These are phyloP conservation scores for Cirrhinus mrigala DNA, from an alignment of 2,797 vertebrate genomes.

Conservation along the genomic window DNA sequence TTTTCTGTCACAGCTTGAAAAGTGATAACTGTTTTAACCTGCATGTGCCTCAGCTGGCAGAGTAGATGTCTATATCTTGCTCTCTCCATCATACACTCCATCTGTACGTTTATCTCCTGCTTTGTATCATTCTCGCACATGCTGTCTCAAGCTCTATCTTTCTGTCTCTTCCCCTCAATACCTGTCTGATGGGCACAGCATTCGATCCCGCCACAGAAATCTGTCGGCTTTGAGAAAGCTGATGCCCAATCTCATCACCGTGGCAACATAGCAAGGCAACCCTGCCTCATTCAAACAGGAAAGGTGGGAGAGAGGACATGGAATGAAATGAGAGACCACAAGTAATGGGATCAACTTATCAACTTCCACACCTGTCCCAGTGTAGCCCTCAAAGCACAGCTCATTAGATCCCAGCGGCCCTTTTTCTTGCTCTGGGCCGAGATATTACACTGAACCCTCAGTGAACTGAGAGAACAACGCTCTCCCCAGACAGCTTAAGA, in stretches of 20 bases:
- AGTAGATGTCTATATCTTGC: conserved; percentile 8
- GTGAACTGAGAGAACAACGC: conserved; percentile 32
- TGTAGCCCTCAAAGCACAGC: conserved; percentile 34
- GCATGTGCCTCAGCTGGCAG: background rate
- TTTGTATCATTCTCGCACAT: conserved; percentile 1
- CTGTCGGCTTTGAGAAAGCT: conserved; percentile 46
- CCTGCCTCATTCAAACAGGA: conserved; percentile 14
- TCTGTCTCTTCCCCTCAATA: conserved; percentile 20
- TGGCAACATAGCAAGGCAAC: conserved; percentile 56
- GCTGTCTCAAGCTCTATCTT: background rate
- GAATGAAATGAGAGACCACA: conserved; percentile 36
- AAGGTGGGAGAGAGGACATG: conserved; percentile 9
- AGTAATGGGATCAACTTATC: conserved; percentile 62
- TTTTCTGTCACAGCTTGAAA: background rate
- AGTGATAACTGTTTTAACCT: background rate
- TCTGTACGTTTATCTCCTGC: conserved; percentile 11
- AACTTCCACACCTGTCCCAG: conserved; percentile 52
- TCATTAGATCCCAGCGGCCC: conserved; percentile 35
- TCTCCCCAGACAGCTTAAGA: conserved; percentile 37
- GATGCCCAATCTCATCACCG: conserved; percentile 52
- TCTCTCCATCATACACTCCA: background rate
- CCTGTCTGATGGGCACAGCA: conserved; percentile 8
- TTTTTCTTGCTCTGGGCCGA: conserved; percentile 33
- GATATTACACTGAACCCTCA: conserved; percentile 49
- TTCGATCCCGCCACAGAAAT: conserved; percentile 45